Percentiles rank a stretch among this genome's conserved stretches.
Conservation (phyloP, 2,888 invertebrate genomes). For the Trichogramma dendrolimi region DNA sequence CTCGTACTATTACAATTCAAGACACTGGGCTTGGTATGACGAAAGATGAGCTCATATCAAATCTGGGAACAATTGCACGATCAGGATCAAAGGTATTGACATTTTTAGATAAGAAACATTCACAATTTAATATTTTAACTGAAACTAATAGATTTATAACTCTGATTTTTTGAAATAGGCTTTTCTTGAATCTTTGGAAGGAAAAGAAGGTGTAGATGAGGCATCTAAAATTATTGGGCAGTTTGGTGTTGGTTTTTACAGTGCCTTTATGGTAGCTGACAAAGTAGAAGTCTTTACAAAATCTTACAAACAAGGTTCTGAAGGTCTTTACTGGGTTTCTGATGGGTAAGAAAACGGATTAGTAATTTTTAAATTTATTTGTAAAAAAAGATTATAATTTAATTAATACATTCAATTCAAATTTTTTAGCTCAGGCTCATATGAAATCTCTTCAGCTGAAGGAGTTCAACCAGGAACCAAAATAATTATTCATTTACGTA, state of each 20-base stretch:
- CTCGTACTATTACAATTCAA: slow-evolving; percentile 81
- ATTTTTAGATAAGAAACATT: slow-evolving; percentile 3
- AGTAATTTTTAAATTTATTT: slow-evolving; percentile 11
- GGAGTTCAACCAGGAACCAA: slow-evolving; percentile 86
- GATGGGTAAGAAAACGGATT: slow-evolving; percentile 67
- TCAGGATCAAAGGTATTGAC: slow-evolving; percentile 81
- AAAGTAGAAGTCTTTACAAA: slow-evolving; percentile 88
- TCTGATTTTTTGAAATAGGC: slow-evolving; percentile 14
- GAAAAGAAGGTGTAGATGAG: slow-evolving; percentile 61
- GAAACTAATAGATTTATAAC: slow-evolving; percentile 5
- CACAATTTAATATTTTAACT: slow-evolving; percentile 1
- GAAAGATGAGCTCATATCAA: slow-evolving; percentile 81
- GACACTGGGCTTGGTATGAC: slow-evolving; percentile 96
- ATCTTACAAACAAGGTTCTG: slow-evolving; percentile 62
- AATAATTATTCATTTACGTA: slow-evolving; percentile 84
- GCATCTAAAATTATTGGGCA: slow-evolving; percentile 86
- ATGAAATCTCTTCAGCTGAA: slow-evolving; percentile 83
- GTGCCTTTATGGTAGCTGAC: slow-evolving; percentile 95
- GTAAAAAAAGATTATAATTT: background rate
- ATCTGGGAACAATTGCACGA: slow-evolving; percentile 91
- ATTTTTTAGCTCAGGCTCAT: slow-evolving; percentile 70
- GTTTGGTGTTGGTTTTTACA: slow-evolving; percentile 98
- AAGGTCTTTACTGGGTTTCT: slow-evolving; percentile 82
- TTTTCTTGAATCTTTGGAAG: slow-evolving; percentile 71
- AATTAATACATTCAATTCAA: slow-evolving; percentile 6